Conservation (phyloP, 2,797 vertebrate species). For the Enteromius viviparus region DNA sequence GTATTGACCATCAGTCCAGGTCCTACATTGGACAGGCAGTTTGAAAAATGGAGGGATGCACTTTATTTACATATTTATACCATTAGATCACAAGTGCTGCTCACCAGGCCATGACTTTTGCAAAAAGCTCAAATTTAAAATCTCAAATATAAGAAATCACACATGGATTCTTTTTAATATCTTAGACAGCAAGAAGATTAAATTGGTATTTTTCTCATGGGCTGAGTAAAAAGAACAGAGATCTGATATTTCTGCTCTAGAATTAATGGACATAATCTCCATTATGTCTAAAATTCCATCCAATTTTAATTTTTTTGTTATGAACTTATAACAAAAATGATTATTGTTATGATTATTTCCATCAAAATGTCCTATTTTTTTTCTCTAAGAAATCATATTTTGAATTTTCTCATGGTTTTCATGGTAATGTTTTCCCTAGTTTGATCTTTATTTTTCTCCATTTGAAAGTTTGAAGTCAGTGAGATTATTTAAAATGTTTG, state of each 20-base stretch:
- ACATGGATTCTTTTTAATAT: background rate
- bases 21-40: background rate
- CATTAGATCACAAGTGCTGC: no score
- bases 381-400: background rate
- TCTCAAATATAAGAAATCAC: background rate
- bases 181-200: background rate
- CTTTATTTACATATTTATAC: background rate
- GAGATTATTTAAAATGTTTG: no score
- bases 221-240: no score
- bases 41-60: background rate
- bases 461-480: background rate
- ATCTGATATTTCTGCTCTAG: background rate
- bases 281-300: background rate
- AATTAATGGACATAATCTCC: background rate
- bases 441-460: background rate
- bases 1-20: background rate
- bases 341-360: background rate
- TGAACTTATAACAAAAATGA: background rate
- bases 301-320: background rate
- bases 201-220: background rate
- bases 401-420: background rate
- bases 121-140: background rate
- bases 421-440: background rate
- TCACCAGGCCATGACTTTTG: background rate
- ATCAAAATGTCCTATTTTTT: background rate